Evolutionary conservation across 2,888 invertebrate species (phyloP).

Genomic region (Mimachlamys varia): DNA sequence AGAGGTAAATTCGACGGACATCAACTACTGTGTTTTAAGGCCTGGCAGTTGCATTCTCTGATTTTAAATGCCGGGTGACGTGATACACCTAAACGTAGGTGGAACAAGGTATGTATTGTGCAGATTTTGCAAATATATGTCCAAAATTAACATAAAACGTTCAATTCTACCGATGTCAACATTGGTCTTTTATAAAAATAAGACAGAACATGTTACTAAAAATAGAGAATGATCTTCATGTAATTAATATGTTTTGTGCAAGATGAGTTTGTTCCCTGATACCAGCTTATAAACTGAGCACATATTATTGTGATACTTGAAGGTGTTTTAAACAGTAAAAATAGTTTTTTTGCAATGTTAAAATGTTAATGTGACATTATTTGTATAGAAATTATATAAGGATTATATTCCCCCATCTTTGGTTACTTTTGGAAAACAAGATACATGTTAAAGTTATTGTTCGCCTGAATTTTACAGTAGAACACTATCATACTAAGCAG

Average conservation of each 20-base stretch:
- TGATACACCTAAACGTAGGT: conserved; percentile 97
- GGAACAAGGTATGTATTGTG: conserved; percentile 87
- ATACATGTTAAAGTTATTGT: no score
- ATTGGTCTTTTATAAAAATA: conserved; percentile 28
- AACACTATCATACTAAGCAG: no score
- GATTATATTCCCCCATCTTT: no score
- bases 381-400: no score
- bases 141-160: background rate
- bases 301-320: no score
- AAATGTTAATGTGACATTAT: no score
- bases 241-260: background rate
- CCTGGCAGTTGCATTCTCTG: background rate
- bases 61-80: conserved; percentile 83
- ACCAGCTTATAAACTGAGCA: background rate
- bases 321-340: no score
- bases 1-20: background rate
- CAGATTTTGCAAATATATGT: background rate
- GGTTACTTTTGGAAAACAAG: no score
- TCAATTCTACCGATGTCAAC: background rate
- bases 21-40: background rate
- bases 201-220: conserved; percentile 1
- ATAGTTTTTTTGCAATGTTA: no score
- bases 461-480: no score
- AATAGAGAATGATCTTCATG: background rate
- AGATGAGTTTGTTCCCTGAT: background rate